Evolutionary conservation across 1,140 invertebrate species (phyloP).

Genomic region (Plectrocnemia conspersa): DNA sequence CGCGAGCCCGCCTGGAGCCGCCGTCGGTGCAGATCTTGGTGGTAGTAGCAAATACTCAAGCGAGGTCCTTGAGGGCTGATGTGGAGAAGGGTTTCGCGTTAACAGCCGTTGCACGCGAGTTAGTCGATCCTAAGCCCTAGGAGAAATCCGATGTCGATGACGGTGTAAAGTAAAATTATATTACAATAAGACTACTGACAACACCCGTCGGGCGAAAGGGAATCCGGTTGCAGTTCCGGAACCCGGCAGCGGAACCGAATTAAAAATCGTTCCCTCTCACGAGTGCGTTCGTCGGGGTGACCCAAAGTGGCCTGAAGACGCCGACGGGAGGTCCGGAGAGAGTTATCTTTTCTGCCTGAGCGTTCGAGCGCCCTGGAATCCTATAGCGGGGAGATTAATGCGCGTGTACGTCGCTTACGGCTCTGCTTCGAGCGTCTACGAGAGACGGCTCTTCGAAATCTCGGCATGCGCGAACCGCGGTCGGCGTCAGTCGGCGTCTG

Average conservation of each 20-base stretch:
- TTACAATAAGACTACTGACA: constrained; percentile 34
- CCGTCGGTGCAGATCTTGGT: constrained; percentile 81
- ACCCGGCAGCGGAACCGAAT: constrained; percentile 65
- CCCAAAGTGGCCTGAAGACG: constrained; percentile 58
- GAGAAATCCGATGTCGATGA: constrained; percentile 57
- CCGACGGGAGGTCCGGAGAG: constrained; percentile 67
- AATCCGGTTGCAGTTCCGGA: constrained; percentile 70
- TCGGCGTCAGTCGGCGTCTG: background rate
- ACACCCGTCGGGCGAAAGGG: constrained; percentile 60
- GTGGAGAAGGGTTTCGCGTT: constrained; percentile 88
- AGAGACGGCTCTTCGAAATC: background rate
- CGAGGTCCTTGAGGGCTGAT: constrained; percentile 80
- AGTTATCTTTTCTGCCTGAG: constrained; percentile 78
- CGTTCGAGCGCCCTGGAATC: constrained; percentile 53
- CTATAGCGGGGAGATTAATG: constrained; percentile 7
- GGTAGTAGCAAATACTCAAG: constrained; percentile 84
- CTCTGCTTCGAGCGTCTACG: no score
- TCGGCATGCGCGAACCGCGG: background rate
- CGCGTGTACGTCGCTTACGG: no score
- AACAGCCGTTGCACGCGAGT: constrained; percentile 87
- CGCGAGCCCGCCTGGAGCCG: constrained; percentile 73
- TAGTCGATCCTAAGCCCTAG: constrained; percentile 79
- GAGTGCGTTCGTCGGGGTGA: constrained; percentile 47
- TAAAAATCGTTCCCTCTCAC: constrained; percentile 57
- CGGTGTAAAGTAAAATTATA: constrained; percentile 46